Conservation (phyloP, 2,888 invertebrate genomes). For the Emmelina monodactyla region DNA sequence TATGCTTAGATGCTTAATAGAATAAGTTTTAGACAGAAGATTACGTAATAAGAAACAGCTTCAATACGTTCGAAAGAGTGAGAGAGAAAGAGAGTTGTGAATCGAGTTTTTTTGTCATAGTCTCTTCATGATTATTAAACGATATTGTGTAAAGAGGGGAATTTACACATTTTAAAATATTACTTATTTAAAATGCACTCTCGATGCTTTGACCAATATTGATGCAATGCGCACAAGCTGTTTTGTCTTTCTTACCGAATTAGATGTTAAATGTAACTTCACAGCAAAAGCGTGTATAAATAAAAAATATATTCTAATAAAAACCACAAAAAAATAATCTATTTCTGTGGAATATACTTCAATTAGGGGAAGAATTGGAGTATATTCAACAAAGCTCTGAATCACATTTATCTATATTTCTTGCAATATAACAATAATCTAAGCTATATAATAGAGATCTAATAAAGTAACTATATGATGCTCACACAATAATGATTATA, state of each 20-base stretch:
- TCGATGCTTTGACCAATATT: slow-evolving; percentile 42
- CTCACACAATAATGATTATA: slow-evolving; percentile 53
- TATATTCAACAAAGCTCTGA: slow-evolving; percentile 34
- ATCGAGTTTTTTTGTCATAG: slow-evolving; percentile 29
- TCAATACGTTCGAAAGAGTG: slow-evolving; percentile 35
- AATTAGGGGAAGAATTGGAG: slow-evolving; percentile 63
- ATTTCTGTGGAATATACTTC: slow-evolving; percentile 38
- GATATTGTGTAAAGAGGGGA: slow-evolving; percentile 55
- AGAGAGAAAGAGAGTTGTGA: slow-evolving; percentile 46
- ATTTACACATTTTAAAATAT: slow-evolving; percentile 50
- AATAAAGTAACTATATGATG: slow-evolving; percentile 42
- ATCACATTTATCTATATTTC: slow-evolving; percentile 20
- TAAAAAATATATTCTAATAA: slow-evolving; percentile 20
- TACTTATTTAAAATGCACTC: slow-evolving; percentile 35
- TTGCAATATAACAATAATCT: slow-evolving; percentile 25
- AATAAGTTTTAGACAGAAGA: slow-evolving; percentile 31
- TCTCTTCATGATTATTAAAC: slow-evolving; percentile 18
- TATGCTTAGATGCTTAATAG: slow-evolving; percentile 30
- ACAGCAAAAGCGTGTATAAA: slow-evolving; percentile 18
- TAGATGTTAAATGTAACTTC: slow-evolving; percentile 19
- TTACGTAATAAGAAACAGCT: slow-evolving; percentile 42
- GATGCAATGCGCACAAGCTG: slow-evolving; percentile 49
- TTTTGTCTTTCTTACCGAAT: slow-evolving; percentile 18
- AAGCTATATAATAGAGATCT: slow-evolving; percentile 17
- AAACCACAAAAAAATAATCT: slow-evolving; percentile 17